These are phyloP conservation scores for Tolypeutes matacus DNA, from an alignment of 2,797 vertebrate species.

Conservation along the genomic window DNA sequence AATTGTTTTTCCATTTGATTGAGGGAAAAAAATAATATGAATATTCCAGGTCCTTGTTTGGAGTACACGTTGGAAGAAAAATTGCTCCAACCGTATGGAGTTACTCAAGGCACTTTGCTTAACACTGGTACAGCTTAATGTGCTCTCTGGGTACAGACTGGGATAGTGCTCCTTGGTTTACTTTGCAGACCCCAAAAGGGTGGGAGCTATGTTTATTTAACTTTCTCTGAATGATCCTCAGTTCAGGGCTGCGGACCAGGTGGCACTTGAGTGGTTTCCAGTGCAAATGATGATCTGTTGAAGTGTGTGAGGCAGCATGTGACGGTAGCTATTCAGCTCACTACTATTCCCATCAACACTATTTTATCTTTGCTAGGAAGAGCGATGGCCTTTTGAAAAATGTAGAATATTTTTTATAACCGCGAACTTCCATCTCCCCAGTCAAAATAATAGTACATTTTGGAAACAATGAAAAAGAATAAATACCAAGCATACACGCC, in stretches of 20 bases:
- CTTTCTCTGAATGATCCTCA: neutral
- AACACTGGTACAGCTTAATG: neutral
- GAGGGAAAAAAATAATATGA: neutral
- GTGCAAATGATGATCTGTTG: neutral
- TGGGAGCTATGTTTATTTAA: neutral
- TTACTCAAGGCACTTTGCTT: neutral
- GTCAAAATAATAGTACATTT: constrained; percentile 46
- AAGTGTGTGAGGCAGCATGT: accelerated
- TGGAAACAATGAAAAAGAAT: neutral
- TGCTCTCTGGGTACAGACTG: no score
- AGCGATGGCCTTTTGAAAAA: constrained; percentile 34
- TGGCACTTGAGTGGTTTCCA: neutral
- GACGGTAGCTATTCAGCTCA: neutral
- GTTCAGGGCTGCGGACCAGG: neutral
- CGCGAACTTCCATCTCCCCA: neutral
- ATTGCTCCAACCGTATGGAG: neutral
- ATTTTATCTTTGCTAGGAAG: constrained; percentile 22
- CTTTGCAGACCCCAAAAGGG: neutral
- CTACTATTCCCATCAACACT: neutral
- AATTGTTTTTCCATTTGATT: neutral
- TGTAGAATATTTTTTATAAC: neutral
- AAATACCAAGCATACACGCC: neutral
- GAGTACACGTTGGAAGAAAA: neutral
- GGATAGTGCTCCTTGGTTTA: neutral
- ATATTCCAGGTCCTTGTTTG: neutral